These are phyloP conservation scores for Pristiophorus japonicus DNA, from an alignment of 2,113 vertebrate genomes.

Conservation along the genomic window DNA sequence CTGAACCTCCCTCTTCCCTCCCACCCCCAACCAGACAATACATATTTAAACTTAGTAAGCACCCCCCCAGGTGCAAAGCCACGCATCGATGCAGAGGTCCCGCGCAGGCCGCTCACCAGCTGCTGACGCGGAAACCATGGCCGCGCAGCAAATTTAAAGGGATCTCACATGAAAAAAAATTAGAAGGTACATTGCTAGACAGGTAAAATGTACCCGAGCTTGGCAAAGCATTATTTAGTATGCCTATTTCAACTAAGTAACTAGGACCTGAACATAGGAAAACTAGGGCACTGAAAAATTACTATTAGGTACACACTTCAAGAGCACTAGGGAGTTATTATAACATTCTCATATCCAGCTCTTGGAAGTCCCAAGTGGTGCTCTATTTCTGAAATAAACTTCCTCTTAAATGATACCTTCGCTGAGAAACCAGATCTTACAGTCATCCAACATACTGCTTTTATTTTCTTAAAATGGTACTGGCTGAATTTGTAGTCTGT, in stretches of 20 bases:
- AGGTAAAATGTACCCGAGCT: not conserved
- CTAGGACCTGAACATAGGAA: too few relatives aligned
- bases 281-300: not conserved
- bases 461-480: not conserved
- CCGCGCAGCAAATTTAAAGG: too few relatives aligned
- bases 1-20: too few relatives aligned
- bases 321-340: not conserved
- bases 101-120: too few relatives aligned
- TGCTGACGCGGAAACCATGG: too few relatives aligned
- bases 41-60: too few relatives aligned
- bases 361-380: not conserved
- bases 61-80: too few relatives aligned
- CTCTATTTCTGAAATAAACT: not conserved
- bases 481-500: not conserved
- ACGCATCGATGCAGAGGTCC: too few relatives aligned
- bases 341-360: not conserved
- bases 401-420: not conserved
- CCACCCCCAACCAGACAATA: too few relatives aligned
- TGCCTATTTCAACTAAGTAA: not conserved
- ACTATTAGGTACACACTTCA: not conserved
- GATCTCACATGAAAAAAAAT: too few relatives aligned
- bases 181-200: not conserved
- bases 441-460: not conserved
- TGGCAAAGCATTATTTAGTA: not conserved
- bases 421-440: not conserved